Evolutionary conservation across 2,797 vertebrate genomes (phyloP).

Genomic region (Halcyon smyrnensis): DNA sequence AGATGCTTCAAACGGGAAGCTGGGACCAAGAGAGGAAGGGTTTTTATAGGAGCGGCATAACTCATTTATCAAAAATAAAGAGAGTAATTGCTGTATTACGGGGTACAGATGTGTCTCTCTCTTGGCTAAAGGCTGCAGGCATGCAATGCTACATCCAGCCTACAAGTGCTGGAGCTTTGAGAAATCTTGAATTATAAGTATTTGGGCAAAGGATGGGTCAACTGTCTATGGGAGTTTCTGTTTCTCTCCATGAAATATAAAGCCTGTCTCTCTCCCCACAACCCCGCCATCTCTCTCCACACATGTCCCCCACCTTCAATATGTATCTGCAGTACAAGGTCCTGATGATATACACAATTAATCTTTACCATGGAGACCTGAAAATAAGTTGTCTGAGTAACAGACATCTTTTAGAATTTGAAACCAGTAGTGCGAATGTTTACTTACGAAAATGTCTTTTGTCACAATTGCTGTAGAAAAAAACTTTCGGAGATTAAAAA

Average conservation of each 20-base stretch:
- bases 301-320: not conserved
- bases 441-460: not conserved
- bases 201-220: not conserved
- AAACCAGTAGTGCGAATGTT: not conserved
- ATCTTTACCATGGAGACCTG: not conserved
- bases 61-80: not conserved
- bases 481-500: not conserved
- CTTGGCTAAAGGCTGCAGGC: not conserved
- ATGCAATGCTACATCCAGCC: not conserved
- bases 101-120: not conserved
- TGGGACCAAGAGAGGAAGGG: fast-evolving
- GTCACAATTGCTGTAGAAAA: not conserved
- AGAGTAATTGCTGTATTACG: not conserved
- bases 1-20: not conserved
- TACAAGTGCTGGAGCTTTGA: not conserved
- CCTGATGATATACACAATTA: not conserved
- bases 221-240: not conserved
- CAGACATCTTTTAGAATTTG: not conserved
- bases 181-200: not conserved
- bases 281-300: fast-evolving
- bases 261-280: fast-evolving
- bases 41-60: not conserved
- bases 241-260: not conserved
- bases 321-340: not conserved
- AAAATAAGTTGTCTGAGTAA: not conserved